Evolutionary conservation across 2,113 vertebrate genomes (phyloP).

Genomic region (Prochilodus magdalenae): DNA sequence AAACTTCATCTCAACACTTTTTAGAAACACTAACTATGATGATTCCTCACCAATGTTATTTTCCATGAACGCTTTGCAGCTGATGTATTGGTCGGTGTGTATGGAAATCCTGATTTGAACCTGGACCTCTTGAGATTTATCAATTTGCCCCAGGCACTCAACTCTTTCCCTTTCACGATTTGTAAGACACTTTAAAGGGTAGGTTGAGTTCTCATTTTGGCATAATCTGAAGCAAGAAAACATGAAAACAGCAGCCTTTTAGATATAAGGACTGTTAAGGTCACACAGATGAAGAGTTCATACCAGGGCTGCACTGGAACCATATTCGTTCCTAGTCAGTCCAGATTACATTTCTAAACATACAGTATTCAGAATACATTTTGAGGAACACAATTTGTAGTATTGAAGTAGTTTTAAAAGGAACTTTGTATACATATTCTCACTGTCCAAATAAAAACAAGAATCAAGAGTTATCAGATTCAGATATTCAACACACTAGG

Average conservation of each 20-base stretch:
- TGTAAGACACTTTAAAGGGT: not conserved
- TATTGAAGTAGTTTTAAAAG: no score
- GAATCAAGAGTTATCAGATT: no score
- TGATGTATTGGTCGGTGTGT: not conserved
- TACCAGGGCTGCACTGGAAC: no score
- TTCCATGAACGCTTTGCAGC: rapidly evolving
- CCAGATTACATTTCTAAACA: no score
- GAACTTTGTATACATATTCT: no score
- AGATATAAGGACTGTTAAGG: not conserved
- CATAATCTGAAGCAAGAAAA: not conserved
- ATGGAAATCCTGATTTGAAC: not conserved
- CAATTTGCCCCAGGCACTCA: not conserved
- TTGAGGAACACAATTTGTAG: no score
- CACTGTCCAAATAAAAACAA: no score
- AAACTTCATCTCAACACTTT: no score
- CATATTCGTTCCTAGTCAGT: no score
- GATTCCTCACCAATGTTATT: not conserved
- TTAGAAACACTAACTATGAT: not conserved
- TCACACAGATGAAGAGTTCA: not conserved
- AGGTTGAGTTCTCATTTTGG: rapidly evolving
- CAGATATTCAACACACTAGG: not conserved
- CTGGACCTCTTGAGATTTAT: rapidly evolving
- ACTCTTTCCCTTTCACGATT: not conserved
- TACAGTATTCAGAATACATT: no score
- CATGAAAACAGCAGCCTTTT: not conserved